Base-by-base conservation (phyloP, 2,888 invertebrate genomes). In the Xanthia icteritia region DNA sequence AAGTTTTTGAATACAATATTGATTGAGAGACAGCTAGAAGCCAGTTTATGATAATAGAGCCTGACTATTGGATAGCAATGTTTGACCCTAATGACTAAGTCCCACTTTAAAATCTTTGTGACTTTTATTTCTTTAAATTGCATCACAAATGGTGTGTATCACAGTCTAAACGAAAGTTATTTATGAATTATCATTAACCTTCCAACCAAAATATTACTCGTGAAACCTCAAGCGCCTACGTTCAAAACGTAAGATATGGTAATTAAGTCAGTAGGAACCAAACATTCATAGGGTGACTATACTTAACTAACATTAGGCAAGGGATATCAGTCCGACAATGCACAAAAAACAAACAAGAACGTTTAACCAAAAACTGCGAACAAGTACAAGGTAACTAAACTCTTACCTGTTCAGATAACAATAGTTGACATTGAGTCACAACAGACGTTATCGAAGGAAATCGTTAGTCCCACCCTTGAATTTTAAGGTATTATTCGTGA, bases 391-490 rank as follows among this genome's bases (percentile, higher is more conserved):
- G 92, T 85, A 76, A 84, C 39, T 67, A 73, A 82, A 90, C 90
- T 93, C 91, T 92, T 91, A 91, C 90, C 75, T 78, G 82, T 79
- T 78, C 76, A 83, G 87, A 89, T 89, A 89, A 93, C 92, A 93
- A 94, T 92, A 84, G 88, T 74, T 88, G 93, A 90, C 94, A 93
- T 93, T 94, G 93, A 77, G 71, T 81, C 74, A 74, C 36, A 91
- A 72, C 86, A 84, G 85, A 76, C 81, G 77, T 77, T 90, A 87
- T 87, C 88, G 81, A 80, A 87, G 90, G 91, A 91, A 89, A 89
- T 77, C 69, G 70, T 85, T 82, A 77, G 80, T 87, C 85, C 77
- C 82, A 81, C 84, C 86, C 86, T 89, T 87, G 89, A 85, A 77
- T 79, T 79, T 72, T 73, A 82, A 85, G 72, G 73, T 82, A 84